Conservation (phyloP, 2,888 invertebrate species). For the Dryocosmus kuriphilus region DNA sequence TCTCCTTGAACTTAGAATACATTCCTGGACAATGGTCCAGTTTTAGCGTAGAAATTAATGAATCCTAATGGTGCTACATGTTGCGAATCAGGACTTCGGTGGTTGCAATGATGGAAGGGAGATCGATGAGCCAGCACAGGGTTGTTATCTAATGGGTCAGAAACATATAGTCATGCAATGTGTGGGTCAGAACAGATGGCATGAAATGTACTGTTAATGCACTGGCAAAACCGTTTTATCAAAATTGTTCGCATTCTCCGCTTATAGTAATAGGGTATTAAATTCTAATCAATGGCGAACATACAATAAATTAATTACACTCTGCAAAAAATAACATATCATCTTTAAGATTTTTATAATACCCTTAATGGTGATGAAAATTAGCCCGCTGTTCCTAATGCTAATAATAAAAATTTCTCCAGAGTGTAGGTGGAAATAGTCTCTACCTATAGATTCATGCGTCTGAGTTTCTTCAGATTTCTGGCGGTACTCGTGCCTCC, state of each 20-base stretch:
- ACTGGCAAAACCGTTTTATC: background rate
- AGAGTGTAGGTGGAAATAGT: background rate
- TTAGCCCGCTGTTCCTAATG: background rate
- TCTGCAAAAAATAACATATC: background rate
- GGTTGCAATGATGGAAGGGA: slow-evolving; percentile 10
- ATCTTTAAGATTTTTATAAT: too few relatives aligned
- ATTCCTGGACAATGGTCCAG: background rate
- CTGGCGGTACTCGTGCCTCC: slow-evolving; percentile 47
- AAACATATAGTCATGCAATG: background rate
- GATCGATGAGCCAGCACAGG: slow-evolving; percentile 14
- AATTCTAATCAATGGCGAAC: background rate
- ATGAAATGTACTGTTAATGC: slow-evolving; percentile 20
- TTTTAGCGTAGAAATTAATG: background rate
- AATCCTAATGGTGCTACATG: background rate
- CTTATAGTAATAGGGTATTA: background rate
- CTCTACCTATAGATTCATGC: slow-evolving; percentile 39
- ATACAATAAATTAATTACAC: background rate
- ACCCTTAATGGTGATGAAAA: background rate
- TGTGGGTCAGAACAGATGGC: background rate
- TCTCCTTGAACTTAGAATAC: background rate
- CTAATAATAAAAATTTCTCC: slow-evolving; percentile 12
- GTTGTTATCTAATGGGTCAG: slow-evolving; percentile 25
- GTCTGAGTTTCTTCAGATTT: slow-evolving; percentile 54
- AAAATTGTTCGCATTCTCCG: slow-evolving; percentile 22
- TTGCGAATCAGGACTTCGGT: background rate